Base-by-base conservation (phyloP, 2,888 invertebrate genomes). In the Melieria crassipennis region DNA sequence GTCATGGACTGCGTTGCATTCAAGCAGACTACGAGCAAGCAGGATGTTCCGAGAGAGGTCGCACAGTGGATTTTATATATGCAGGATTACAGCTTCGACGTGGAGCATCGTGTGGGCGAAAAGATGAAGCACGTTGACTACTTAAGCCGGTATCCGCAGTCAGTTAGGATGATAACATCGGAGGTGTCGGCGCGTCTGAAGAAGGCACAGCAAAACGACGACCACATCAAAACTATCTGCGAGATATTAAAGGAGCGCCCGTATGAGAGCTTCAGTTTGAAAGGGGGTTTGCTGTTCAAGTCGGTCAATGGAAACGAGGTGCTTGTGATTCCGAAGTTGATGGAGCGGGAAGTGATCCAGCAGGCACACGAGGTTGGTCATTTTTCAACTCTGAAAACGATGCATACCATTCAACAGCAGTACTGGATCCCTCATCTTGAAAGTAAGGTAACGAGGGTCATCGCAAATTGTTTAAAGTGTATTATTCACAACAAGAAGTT, bases 51-150 rank as follows among this genome's bases (percentile, higher is more conserved):
- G 2, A 48, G 66, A 45, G 66, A 55, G 72, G 70, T 79, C 7
- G 73, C 77, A 5, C 61, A 73, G 56, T 76, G 76, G 77, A 76
- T 71, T 4, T 50, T 76, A 45, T 56, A 74, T 13, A n/a, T 77
- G 9, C 60, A 75, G 58, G 75, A 78, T 9, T 78, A 69, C 13
- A 61, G 75, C 52, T 77, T 71, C 58, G 48, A 52, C 9, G 69
- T 65, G 42, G 74, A 75, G 48, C 77, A 77, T 71, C 63, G 76
- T 10, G 60, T 72, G n/a, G 73, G 74, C 3, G 52, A 56, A 10
- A 55, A 64, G 50, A 73, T 77, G 75, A 70, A 56, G n/a, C 77
- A 76, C 48, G 75, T 75, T 1, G 76, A 77, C 58, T 73, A 69
- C 1, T 55, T 76, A 7, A 76, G 78, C 56, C 52, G 77, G 42